Evolutionary conservation across 2,888 invertebrate genomes (phyloP), one percentile per base, ranked within the genome.

Genomic region (Leuctra nigra): DNA sequence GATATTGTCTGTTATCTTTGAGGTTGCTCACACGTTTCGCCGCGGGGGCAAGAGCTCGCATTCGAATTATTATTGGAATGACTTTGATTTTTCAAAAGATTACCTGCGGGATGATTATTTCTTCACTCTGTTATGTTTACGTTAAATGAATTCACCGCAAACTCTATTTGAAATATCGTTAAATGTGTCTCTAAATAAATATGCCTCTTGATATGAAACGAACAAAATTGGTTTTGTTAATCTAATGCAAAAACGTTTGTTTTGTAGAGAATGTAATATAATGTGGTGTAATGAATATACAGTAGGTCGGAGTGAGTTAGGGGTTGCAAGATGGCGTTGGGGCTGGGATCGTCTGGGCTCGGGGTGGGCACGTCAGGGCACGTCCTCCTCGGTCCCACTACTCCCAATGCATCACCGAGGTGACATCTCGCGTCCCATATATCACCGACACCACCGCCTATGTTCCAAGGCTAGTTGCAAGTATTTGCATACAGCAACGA

Each of bases 391-490:
- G 60, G 59, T 60, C 60, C 60, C 61, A 59, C 65, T 66, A 64
- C 66, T 69, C 69, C 70, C 73, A 71, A 73, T 74, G 72, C 73
- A 73, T 74, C 74, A 74, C 73, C 67, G 72, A 68, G 70, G 70
- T 73, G 74, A 73, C 74, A 73, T 72, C 72, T 70, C 72, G 71
- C 72, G 73, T 70, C 72, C 73, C 72, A 73, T 74, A 73, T 73
- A 73, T 74, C 74, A 74, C 74, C 67, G 66, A 50, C 39, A 54
- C 63, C 67, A 67, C 64, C 67, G 63, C 64, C 60, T 46, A 62
- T 63, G 64, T 65, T 65, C 67, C 70, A 36, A 22, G 35, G 48
- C 48, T 48, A 53, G 54, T 38, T 48, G 53, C 50, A 50, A 50
- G 58, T 58, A 60, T 60, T 60, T 60, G 60, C 60, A 60, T 60